Percentiles rank a stretch among this genome's conserved stretches.
phyloP scores from a whole-genome alignment of 2,113 vertebrate species.

The Daboia siamensis region DNA sequence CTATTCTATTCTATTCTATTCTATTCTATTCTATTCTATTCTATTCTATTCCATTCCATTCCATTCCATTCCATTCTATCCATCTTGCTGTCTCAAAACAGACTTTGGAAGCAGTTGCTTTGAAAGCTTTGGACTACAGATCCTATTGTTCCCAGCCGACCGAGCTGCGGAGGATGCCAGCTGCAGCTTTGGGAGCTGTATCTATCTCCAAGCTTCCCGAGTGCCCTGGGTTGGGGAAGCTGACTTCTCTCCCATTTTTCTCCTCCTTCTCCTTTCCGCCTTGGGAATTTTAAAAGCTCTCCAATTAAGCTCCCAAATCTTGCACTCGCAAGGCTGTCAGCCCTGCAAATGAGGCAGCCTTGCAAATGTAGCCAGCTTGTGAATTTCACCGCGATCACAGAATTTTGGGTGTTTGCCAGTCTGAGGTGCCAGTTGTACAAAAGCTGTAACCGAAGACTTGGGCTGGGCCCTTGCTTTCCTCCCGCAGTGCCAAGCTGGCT shows the following conservation, averaged over 20 bases:
- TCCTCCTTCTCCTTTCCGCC: background rate
- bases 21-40: too few relatives aligned
- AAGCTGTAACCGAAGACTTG: background rate
- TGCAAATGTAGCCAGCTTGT: background rate
- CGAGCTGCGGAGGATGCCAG: background rate
- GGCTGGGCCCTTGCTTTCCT: background rate
- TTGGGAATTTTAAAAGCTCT: background rate
- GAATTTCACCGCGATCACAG: background rate
- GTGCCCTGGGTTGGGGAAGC: background rate
- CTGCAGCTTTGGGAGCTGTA: background rate
- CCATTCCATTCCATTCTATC: too few relatives aligned
- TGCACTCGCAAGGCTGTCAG: background rate
- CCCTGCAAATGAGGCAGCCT: background rate
- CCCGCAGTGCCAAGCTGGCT: background rate
- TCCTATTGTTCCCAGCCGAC: background rate
- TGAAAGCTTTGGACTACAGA: background rate
- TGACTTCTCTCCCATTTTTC: background rate
- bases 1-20: too few relatives aligned
- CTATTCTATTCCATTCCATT: too few relatives aligned
- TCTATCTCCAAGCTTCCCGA: background rate
- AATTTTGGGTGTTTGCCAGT: background rate
- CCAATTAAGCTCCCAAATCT: background rate
- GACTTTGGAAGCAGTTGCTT: background rate
- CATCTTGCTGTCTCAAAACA: background rate
- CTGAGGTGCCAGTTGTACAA: background rate